Evolutionary conservation across 92 coral and sea anemone genomes (phyloP), one percentile per base, ranked within the genome.

Genomic region (Epizoanthus stellaris): DNA sequence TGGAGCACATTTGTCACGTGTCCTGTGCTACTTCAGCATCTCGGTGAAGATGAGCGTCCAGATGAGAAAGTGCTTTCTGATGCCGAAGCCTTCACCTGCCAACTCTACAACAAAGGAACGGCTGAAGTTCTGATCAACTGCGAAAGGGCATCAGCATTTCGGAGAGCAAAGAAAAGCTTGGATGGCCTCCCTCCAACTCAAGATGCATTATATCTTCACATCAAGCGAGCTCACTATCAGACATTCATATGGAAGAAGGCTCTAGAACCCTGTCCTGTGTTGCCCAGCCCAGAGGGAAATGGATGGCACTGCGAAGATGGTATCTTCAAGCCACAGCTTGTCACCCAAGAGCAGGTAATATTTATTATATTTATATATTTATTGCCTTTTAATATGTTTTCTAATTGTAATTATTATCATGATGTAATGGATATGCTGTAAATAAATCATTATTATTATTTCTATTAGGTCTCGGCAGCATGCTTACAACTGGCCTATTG

Each of bases 111-210:
- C 88, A 52, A n/a, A 43, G 63, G 34, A 30, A 85, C 89, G 71
- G 25, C 60, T 5, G 86, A 82, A 59, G 72, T 42, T 59, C 17
- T 30, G 5, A 80, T 89, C 84, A 82, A 83, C 82, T 34, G 73
- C 30, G 87, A 76, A 65, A 86, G 89, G 70, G 87, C 85, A 17
- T 83, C 86, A 62, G 86, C 79, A 39, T 92, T 89, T 75, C 80
- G 91, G 36, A 89, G 72, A 45, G 53, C 80, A 76, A 89, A 70
- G 80, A 92, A 86, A 72, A 90, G 69, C 68, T 49, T 30, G 36
- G 36, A 87, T 58, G 36, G 54, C 19, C 83, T 73, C 19, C 75
- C 66, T 6, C 83, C 83, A n/a, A 73, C 84, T 63, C 89, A 85
- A 56, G 84, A 61, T 65, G 66, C 79, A 16, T 79, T 77, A 49